Percentiles rank a stretch among this genome's conserved stretches.
phyloP scores from a whole-genome alignment of 2,113 vertebrate genomes.

The Orientallactaga bullata region DNA sequence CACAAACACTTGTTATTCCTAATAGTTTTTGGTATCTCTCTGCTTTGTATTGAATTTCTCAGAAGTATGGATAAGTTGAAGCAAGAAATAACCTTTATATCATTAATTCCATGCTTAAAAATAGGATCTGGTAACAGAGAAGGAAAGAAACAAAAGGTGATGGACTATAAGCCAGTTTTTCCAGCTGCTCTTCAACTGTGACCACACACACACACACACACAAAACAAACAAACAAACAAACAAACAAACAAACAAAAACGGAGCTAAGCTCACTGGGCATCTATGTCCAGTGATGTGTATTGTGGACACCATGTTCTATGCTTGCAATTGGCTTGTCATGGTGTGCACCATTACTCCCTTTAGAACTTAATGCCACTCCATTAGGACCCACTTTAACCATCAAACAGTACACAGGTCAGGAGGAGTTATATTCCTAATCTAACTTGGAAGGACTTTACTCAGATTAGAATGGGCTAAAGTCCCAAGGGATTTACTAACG shows the following conservation, averaged over 20 bases:
- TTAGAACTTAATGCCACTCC: conserved; percentile 15
- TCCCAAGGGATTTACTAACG: conserved; percentile 61
- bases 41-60: conserved; percentile 12
- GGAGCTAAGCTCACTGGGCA: neutral
- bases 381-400: neutral
- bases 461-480: conserved; percentile 73
- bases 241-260: too few species aligned
- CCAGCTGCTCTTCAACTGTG: conserved; percentile 18
- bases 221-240: too few species aligned
- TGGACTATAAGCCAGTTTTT: neutral
- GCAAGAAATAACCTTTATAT: neutral
- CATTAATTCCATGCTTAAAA: neutral
- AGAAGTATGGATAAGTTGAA: neutral
- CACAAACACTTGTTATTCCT: neutral
- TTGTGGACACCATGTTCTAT: neutral
- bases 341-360: neutral
- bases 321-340: neutral
- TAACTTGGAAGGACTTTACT: conserved; percentile 66
- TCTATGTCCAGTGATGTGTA: neutral
- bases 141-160: neutral
- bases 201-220: too few species aligned
- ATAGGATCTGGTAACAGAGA: neutral
- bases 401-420: conserved; percentile 10
- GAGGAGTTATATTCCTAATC: conserved; percentile 52
- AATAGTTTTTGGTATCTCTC: neutral